Evolutionary conservation across 30 jellyfish, hydroid and myxozoan genomes (phyloP).

Genomic region (Clytia hemisphaerica): DNA sequence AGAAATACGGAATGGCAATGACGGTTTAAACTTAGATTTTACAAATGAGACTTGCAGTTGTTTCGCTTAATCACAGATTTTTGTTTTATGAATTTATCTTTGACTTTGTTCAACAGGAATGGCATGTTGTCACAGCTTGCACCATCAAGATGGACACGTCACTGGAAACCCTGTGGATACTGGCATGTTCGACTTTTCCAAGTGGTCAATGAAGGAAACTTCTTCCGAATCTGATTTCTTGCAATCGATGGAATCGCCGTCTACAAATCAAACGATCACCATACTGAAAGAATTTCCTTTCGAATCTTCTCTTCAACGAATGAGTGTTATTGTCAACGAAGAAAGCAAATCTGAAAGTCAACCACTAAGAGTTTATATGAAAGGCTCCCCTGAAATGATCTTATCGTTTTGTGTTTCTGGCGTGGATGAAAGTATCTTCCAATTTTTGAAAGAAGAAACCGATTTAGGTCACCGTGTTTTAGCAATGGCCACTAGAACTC

Average conservation of each 20-base stretch:
- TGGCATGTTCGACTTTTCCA: conserved; percentile 25
- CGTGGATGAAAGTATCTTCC: conserved; percentile 7
- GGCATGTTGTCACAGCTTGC: conserved; percentile 42
- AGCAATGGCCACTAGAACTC: conserved; percentile 19
- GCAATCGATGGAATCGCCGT: background rate
- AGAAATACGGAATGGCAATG: too few species aligned
- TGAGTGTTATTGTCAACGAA: conserved; percentile 24
- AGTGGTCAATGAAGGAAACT: conserved; percentile 21
- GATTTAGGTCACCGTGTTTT: conserved; percentile 24
- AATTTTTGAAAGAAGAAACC: background rate
- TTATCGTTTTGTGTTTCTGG: conserved; percentile 4
- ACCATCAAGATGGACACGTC: background rate
- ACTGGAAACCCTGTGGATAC: conserved; percentile 41
- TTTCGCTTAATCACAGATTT: too few species aligned
- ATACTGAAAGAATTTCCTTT: conserved; percentile 30
- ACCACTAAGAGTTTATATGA: conserved; percentile 2
- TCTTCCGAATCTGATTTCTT: background rate
- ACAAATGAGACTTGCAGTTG: too few species aligned
- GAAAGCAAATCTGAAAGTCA: too few species aligned
- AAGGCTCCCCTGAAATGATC: conserved; percentile 46
- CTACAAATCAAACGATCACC: background rate
- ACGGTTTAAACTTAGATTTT: too few species aligned
- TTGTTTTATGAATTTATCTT: too few species aligned
- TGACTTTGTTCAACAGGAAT: too few species aligned
- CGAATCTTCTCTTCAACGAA: conserved; percentile 27